phyloP scores from a whole-genome alignment of 1,140 invertebrate genomes.

The Trachymyrmex septentrionalis region DNA sequence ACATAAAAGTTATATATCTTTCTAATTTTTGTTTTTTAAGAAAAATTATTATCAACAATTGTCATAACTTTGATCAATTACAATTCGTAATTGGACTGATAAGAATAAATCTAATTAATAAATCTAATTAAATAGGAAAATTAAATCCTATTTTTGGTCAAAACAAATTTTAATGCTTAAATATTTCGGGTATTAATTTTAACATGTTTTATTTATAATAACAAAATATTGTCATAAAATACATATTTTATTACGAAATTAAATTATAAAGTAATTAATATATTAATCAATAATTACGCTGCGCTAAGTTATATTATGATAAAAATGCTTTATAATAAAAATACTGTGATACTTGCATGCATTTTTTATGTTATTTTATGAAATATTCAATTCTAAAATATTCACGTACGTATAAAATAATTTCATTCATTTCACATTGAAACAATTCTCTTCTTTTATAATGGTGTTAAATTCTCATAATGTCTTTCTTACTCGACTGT shows the following conservation, averaged over 20 bases:
- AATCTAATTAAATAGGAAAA: too few relatives aligned
- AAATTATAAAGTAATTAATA: background rate
- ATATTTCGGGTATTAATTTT: background rate
- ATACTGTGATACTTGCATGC: background rate
- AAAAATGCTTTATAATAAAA: background rate
- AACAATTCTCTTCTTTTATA: conserved; percentile 10
- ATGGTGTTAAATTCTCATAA: conserved; percentile 36
- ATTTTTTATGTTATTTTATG: background rate
- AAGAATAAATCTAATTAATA: too few relatives aligned
- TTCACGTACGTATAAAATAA: background rate
- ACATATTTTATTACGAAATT: background rate
- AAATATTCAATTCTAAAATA: conserved; percentile 11
- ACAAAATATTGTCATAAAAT: background rate
- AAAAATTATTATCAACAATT: background rate
- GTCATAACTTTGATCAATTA: background rate
- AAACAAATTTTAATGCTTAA: too few relatives aligned
- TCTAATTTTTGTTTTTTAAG: background rate
- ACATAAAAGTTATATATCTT: too few relatives aligned
- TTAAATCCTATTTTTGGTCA: too few relatives aligned
- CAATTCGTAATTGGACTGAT: too few relatives aligned
- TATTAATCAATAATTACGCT: too few relatives aligned
- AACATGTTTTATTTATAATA: background rate
- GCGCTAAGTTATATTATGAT: background rate
- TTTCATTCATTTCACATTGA: conserved; percentile 19
- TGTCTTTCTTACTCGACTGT: conserved; percentile 34